A percentile compares a stretch with the other conserved stretches of the same genome.
phyloP scores from a whole-genome alignment of 2,888 invertebrate species.

The Zelleria hepariella region DNA sequence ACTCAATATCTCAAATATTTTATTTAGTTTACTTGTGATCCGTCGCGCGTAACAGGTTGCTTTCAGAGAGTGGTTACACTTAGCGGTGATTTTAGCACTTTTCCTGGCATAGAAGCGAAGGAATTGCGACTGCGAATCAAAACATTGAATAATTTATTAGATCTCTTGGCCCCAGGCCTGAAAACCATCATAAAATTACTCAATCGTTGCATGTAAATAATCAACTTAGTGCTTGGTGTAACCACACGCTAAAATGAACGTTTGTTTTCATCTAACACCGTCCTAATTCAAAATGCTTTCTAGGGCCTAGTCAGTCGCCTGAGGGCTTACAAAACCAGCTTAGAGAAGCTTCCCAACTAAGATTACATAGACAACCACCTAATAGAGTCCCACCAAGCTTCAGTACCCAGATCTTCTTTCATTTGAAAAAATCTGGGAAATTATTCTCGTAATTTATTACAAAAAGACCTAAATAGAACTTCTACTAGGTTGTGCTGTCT shows the following conservation, averaged over 20 bases:
- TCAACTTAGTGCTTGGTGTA: background rate
- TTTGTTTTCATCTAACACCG: background rate
- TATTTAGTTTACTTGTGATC: background rate
- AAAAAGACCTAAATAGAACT: no score
- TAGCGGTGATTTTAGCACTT: no score
- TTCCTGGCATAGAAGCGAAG: background rate
- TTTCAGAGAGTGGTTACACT: background rate
- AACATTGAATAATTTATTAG: background rate
- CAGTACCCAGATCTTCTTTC: no score
- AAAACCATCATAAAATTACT: background rate
- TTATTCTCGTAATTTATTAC: no score
- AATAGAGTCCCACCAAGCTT: background rate
- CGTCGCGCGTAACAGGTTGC: constrained; percentile 4
- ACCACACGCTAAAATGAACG: background rate
- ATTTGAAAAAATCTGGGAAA: no score
- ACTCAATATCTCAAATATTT: constrained; percentile 32
- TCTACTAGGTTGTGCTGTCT: background rate
- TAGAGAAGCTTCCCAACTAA: background rate
- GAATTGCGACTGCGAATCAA: background rate
- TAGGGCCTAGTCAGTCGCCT: background rate
- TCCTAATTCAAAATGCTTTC: background rate
- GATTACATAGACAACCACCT: background rate
- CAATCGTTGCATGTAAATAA: background rate
- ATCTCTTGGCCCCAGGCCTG: no score
- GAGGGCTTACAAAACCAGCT: background rate